These are phyloP conservation scores for Pristionchus pacificus DNA, from an alignment of 1,140 invertebrate genomes.

Conservation along the genomic window DNA sequence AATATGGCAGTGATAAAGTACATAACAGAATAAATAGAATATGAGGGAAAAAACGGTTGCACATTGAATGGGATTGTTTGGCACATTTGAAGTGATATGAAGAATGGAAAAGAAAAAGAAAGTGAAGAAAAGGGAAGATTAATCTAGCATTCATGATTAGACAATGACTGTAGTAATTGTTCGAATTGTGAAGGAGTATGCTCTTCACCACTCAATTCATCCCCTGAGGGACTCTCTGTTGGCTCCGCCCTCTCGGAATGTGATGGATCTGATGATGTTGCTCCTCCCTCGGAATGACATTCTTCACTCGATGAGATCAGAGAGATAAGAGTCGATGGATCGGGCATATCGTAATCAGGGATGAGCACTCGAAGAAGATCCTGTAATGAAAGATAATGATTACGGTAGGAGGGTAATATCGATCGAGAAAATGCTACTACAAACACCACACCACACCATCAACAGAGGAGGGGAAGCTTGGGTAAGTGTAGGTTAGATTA, in stretches of 20 bases:
- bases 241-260: no score
- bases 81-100: neutral
- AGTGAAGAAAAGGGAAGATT: neutral
- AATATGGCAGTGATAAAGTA: neutral
- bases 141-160: no score
- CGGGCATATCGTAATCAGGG: constrained; percentile 23
- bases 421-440: neutral
- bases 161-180: no score
- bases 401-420: neutral
- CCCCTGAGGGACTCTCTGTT: neutral
- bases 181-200: neutral
- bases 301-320: neutral
- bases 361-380: constrained; percentile 12
- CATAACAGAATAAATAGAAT: neutral
- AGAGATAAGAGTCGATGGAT: neutral
- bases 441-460: neutral
- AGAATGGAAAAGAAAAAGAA: neutral
- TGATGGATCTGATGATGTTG: neutral
- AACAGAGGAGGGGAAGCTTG: neutral
- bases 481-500: neutral
- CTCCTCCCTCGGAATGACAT: neutral
- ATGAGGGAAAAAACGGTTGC: neutral
- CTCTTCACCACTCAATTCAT: neutral
- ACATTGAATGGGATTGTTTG: neutral
- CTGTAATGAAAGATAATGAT: constrained; percentile 3